Conservation (phyloP, 2,113 vertebrate species). For the Platichthys stellatus region DNA sequence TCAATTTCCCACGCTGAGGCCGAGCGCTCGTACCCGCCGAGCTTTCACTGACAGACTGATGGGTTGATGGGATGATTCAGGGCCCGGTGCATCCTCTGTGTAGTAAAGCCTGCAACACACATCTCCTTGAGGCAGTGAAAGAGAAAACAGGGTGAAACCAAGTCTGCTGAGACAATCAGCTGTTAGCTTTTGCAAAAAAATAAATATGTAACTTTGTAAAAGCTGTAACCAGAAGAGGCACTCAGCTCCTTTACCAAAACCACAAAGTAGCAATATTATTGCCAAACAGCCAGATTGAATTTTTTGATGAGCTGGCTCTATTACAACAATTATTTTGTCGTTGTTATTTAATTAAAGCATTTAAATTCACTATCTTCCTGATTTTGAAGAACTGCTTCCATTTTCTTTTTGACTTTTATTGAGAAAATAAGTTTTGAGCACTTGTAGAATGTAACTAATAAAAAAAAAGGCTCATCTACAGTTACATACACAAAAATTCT, state of each 20-base stretch:
- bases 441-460: not conserved
- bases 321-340: no score
- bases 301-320: no score
- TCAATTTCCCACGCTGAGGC: slow-evolving; percentile 84
- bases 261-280: no score
- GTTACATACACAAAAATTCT: no score
- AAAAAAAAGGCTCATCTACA: not conserved
- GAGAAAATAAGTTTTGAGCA: no score
- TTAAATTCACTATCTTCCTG: no score
- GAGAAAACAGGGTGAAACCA: not conserved
- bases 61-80: slow-evolving; percentile 37
- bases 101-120: not conserved
- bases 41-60: slow-evolving; percentile 49
- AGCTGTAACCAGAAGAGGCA: not conserved
- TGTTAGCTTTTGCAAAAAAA: not conserved
- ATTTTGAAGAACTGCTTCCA: no score
- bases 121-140: not conserved
- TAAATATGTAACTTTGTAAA: not conserved
- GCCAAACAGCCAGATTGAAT: no score
- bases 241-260: no score
- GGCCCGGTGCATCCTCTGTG: not conserved
- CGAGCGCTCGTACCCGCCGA: slow-evolving; percentile 22
- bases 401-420: no score
- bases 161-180: not conserved
- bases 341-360: not conserved